phyloP scores from a whole-genome alignment of 2,113 vertebrate genomes.

The Cnemophilus loriae region DNA sequence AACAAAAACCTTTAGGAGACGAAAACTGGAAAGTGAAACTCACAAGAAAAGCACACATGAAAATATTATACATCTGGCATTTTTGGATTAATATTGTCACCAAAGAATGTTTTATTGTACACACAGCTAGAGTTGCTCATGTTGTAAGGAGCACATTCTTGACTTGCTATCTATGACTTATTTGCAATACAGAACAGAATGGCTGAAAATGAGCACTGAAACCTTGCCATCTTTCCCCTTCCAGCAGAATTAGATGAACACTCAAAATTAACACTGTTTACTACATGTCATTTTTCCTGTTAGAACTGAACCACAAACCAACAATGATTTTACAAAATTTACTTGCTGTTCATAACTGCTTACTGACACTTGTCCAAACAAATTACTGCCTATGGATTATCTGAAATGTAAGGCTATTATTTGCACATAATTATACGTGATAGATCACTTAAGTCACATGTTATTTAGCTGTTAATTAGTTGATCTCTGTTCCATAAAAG shows the following conservation, averaged over 20 bases:
- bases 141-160: neutral
- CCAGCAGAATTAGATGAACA: neutral
- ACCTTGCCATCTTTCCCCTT: neutral
- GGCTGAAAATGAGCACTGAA: neutral
- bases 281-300: neutral
- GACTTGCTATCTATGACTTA: neutral
- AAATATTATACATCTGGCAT: neutral
- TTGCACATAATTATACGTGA: slow-evolving; percentile 3
- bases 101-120: neutral
- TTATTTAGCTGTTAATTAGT: slow-evolving; percentile 9
- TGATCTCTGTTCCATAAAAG: neutral
- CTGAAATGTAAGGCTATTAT: neutral
- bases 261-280: neutral
- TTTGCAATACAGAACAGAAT: neutral
- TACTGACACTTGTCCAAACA: slow-evolving; percentile 22
- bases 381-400: neutral
- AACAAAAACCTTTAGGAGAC: neutral
- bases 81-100: neutral
- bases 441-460: neutral
- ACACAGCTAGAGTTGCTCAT: neutral
- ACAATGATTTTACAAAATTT: neutral
- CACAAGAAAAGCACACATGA: neutral
- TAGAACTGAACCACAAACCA: neutral
- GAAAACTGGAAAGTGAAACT: neutral
- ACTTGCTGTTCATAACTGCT: neutral